Conservation (phyloP, 2,888 invertebrate genomes). For the Drosophila trichaetosa region DNA sequence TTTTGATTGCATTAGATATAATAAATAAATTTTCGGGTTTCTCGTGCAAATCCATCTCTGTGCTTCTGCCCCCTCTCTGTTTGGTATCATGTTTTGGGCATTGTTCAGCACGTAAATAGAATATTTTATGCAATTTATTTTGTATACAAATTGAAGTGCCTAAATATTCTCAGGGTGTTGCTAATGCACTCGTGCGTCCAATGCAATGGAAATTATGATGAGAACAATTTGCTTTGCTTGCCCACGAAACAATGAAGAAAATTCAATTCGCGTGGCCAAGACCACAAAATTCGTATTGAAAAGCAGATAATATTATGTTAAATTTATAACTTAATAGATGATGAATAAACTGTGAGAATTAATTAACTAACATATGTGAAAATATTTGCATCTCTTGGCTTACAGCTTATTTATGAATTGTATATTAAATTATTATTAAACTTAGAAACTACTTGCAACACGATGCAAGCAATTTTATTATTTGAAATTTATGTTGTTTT, state of each 20-base stretch:
- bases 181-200: conserved; percentile 72
- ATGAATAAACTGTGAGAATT: neutral
- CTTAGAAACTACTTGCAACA: neutral
- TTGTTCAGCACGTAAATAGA: conserved; percentile 67
- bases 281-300: conserved; percentile 22
- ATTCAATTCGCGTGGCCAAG: conserved; percentile 13
- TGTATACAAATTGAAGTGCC: conserved; percentile 58
- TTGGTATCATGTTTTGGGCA: conserved; percentile 8
- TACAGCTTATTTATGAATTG: neutral
- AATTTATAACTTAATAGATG: conserved; percentile 1
- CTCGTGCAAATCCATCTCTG: conserved; percentile 4
- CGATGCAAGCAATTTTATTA: neutral
- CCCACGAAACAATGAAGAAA: conserved; percentile 26
- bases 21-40: conserved; percentile 45
- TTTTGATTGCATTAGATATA: conserved; percentile 73
- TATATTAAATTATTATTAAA: neutral
- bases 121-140: conserved; percentile 80
- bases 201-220: conserved; percentile 54
- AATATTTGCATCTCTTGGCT: neutral
- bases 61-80: neutral
- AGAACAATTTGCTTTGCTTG: conserved; percentile 4
- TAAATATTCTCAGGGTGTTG: conserved; percentile 65
- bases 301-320: conserved; percentile 8
- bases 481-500: neutral
- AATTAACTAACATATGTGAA: neutral